These are phyloP conservation scores for Tyrannus savana DNA, from an alignment of 2,113 vertebrate genomes.

Conservation along the genomic window DNA sequence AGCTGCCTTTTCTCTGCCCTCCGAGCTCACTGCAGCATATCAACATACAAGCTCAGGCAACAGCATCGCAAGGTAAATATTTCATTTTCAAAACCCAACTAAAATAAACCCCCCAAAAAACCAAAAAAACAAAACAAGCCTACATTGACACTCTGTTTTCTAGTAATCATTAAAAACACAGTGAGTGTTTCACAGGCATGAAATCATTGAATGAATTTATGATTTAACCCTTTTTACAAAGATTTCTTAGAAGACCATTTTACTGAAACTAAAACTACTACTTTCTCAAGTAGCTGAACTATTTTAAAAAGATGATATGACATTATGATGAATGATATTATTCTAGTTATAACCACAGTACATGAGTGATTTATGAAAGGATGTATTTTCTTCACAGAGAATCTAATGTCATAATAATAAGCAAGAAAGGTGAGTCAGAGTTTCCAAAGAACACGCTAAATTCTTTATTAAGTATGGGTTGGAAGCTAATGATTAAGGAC, in stretches of 20 bases:
- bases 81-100: not conserved
- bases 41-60: not conserved
- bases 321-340: not conserved
- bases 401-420: not conserved
- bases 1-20: not conserved
- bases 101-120: not conserved
- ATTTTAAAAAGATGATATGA: not conserved
- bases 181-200: not conserved
- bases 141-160: not conserved
- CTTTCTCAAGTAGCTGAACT: not conserved
- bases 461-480: not conserved
- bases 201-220: not conserved
- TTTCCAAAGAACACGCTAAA: not conserved
- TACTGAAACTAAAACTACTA: not conserved
- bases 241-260: not conserved
- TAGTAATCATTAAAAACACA: not conserved
- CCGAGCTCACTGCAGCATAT: rapidly evolving
- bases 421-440: not conserved
- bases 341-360: not conserved
- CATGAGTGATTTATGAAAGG: not conserved
- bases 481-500: not conserved
- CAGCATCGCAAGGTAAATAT: not conserved
- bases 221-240: not conserved
- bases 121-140: not conserved
- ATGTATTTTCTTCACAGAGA: not conserved